A percentile compares a stretch with the other conserved stretches of the same genome.
phyloP scores from a whole-genome alignment of 2,797 vertebrate genomes.

The Scyliorhinus canicula region DNA sequence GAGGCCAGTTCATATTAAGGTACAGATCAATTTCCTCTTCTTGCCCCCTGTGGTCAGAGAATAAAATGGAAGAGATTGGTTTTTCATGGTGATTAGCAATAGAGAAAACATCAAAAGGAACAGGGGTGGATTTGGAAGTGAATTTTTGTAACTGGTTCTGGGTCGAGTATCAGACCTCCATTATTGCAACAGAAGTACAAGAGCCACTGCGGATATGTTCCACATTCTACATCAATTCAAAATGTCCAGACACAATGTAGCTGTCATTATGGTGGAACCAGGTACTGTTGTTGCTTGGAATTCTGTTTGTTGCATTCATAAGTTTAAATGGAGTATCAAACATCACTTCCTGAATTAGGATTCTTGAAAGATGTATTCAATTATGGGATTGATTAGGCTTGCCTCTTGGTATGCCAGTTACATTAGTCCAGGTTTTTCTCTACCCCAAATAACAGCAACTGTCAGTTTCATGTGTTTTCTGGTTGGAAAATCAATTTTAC shows the following conservation, averaged over 20 bases:
- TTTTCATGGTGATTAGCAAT: neutral
- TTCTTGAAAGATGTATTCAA: neutral
- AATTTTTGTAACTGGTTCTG: neutral
- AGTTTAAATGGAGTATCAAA: neutral
- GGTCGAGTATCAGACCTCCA: neutral
- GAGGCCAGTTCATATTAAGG: neutral
- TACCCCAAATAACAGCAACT: too few relatives aligned
- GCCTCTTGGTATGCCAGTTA: neutral
- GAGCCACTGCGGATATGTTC: neutral
- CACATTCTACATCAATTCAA: neutral
- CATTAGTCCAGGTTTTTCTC: neutral
- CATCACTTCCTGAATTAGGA: neutral
- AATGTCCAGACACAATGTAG: neutral
- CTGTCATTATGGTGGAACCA: neutral
- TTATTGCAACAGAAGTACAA: too few relatives aligned
- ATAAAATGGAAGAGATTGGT: neutral
- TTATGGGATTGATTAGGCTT: neutral
- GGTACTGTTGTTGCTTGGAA: neutral
- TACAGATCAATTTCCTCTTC: neutral
- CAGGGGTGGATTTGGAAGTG: neutral
- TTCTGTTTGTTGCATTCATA: neutral
- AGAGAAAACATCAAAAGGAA: neutral
- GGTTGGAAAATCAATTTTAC: too few relatives aligned
- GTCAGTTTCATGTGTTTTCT: neutral
- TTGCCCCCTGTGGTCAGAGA: neutral